These are phyloP conservation scores for Nemoura dubitans DNA, from an alignment of 2,888 invertebrate species.

Conservation along the genomic window DNA sequence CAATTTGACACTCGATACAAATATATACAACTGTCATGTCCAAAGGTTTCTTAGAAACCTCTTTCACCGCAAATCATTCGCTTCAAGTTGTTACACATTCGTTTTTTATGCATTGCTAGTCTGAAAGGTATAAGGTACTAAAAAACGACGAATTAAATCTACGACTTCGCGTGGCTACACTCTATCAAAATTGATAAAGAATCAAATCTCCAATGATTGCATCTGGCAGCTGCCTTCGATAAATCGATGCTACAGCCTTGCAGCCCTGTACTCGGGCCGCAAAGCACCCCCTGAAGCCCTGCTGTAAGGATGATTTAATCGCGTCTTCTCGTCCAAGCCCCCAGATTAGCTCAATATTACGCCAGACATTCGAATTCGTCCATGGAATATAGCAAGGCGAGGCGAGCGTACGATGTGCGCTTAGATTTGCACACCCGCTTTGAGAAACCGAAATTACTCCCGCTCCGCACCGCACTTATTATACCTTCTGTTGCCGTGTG, in stretches of 20 bases:
- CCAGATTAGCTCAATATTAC: background rate
- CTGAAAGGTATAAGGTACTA: background rate
- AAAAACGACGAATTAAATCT: background rate
- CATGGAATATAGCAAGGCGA: background rate
- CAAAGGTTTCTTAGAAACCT: no score
- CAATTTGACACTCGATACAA: no score
- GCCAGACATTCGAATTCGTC: background rate
- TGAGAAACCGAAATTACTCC: no score
- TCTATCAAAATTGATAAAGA: background rate
- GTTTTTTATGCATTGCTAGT: background rate
- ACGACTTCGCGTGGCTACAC: background rate
- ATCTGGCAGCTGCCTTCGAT: background rate
- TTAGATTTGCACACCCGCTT: no score
- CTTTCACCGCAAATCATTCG: no score
- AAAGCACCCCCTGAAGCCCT: background rate
- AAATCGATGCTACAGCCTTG: background rate
- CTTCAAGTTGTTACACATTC: background rate
- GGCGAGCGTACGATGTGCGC: background rate
- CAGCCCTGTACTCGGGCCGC: background rate
- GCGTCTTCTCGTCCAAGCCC: background rate
- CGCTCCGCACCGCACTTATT: no score
- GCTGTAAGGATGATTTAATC: background rate
- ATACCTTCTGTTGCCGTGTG: no score
- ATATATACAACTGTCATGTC: no score
- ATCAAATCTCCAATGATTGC: background rate